Evolutionary conservation across 2,888 invertebrate species (phyloP).

Genomic region (Melipona beecheii): DNA sequence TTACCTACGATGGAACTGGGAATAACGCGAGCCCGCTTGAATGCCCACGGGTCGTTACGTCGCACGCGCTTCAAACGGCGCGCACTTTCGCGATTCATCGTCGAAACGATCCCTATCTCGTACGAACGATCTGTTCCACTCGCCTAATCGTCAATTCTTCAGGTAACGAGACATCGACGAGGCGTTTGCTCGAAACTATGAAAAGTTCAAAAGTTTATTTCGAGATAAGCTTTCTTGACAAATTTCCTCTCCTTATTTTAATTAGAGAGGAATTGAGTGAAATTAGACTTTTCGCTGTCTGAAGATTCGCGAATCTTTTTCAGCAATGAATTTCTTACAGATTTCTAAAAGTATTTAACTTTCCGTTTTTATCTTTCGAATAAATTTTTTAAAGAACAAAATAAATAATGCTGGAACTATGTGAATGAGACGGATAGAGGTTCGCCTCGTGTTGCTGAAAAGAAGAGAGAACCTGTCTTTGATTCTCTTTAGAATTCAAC

Average conservation of each 20-base stretch:
- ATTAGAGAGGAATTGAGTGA: not conserved
- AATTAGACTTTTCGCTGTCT: not conserved
- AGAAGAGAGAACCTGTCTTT: no score
- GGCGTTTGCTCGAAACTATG: not conserved
- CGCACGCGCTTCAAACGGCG: slow-evolving; percentile 37
- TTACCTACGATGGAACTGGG: slow-evolving; percentile 50
- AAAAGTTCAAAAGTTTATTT: no score
- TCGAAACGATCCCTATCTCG: not conserved
- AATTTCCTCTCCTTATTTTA: not conserved
- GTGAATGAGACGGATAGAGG: no score
- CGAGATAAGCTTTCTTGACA: not conserved
- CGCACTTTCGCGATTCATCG: slow-evolving; percentile 13
- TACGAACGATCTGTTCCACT: not conserved
- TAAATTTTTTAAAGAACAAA: not conserved
- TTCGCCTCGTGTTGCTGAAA: no score
- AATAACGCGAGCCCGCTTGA: slow-evolving; percentile 49
- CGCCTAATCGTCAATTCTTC: not conserved
- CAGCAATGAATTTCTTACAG: not conserved
- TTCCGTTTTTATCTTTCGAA: no score
- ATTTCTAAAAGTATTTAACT: not conserved
- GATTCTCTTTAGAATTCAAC: no score
- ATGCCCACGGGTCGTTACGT: slow-evolving; percentile 60
- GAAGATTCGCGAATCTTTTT: no score
- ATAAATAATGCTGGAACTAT: not conserved
- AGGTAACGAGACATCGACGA: not conserved